These are phyloP conservation scores for Tragelaphus buxtoni DNA, from an alignment of 2,113 vertebrate genomes.

Conservation along the genomic window DNA sequence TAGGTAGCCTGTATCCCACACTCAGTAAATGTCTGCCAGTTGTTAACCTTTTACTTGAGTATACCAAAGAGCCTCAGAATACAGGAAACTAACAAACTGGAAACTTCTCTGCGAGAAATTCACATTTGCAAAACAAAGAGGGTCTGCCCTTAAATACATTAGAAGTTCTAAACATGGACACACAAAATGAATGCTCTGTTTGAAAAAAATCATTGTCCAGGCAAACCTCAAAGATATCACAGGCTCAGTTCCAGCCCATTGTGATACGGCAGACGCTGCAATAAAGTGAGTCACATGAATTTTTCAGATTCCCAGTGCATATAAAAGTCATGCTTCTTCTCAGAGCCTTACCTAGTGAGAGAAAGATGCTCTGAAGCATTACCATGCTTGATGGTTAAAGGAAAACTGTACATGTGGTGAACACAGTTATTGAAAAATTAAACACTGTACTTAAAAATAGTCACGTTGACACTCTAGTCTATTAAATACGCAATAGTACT, in stretches of 20 bases:
- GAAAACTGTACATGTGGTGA: not conserved
- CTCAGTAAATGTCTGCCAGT: not conserved
- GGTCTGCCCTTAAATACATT: not conserved
- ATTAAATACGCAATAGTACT: not conserved
- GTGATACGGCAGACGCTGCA: not conserved
- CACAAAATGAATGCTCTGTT: not conserved
- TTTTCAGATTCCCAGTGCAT: not conserved
- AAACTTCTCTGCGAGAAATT: not conserved
- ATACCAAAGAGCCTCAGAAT: not conserved
- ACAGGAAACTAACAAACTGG: not conserved
- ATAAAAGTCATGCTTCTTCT: not conserved
- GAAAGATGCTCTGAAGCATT: not conserved
- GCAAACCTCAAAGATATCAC: not conserved
- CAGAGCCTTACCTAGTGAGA: not conserved
- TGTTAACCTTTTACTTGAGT: not conserved
- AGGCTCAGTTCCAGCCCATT: not conserved
- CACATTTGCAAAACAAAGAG: not conserved
- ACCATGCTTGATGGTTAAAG: not conserved
- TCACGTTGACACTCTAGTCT: not conserved
- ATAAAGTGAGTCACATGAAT: not conserved
- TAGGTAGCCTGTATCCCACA: not conserved
- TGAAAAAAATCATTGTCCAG: not conserved
- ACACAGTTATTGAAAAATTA: not conserved
- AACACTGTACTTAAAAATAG: not conserved
- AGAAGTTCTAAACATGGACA: fast-evolving